phyloP scores from a whole-genome alignment of 1,140 invertebrate genomes.

The Dendrolimus kikuchii region DNA sequence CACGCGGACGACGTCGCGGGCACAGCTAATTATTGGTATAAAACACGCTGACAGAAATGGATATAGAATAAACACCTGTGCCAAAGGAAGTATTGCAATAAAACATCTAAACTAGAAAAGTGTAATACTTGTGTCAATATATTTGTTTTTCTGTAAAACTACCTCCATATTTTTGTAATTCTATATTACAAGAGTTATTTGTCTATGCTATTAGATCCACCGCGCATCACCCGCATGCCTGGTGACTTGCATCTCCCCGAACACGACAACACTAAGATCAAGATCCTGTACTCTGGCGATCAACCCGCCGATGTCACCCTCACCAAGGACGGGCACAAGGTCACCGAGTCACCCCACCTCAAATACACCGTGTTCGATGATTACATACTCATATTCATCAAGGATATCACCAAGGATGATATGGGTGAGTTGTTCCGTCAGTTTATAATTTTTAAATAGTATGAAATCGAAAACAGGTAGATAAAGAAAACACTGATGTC shows the following conservation, averaged over 20 bases:
- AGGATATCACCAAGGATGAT: constrained; percentile 88
- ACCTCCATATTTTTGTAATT: not conserved
- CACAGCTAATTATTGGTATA: too few species aligned
- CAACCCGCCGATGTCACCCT: constrained; percentile 91
- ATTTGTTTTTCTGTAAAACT: not conserved
- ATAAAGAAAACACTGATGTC: too few species aligned
- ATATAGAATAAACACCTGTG: too few species aligned
- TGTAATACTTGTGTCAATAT: too few species aligned
- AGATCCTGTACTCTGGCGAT: constrained; percentile 93
- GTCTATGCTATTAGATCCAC: constrained; percentile 78
- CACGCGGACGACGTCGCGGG: too few species aligned
- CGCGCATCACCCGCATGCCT: constrained; percentile 94
- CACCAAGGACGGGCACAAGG: constrained; percentile 84
- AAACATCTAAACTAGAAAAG: too few species aligned
- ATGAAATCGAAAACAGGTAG: too few species aligned
- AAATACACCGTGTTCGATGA: constrained; percentile 97
- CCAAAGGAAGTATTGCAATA: too few species aligned
- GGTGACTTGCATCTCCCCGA: constrained; percentile 91
- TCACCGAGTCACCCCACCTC: constrained; percentile 85
- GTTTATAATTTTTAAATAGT: too few species aligned
- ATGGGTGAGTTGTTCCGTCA: constrained; percentile 74
- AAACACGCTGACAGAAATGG: too few species aligned
- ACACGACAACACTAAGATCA: constrained; percentile 96
- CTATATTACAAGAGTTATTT: not conserved
- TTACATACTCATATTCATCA: constrained; percentile 94